phyloP scores from a whole-genome alignment of 2,113 vertebrate species.

The Myotis yumanensis region DNA sequence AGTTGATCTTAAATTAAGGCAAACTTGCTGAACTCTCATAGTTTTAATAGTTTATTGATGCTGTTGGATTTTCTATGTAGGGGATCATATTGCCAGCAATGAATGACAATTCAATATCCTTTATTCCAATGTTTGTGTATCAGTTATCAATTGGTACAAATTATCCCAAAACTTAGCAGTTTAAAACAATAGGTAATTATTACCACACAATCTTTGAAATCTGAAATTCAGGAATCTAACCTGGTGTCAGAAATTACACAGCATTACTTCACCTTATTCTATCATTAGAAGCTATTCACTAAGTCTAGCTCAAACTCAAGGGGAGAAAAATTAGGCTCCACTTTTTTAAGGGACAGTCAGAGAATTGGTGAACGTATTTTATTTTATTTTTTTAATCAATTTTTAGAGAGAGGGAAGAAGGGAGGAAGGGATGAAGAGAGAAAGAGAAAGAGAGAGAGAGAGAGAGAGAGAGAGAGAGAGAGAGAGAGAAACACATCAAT shows the following conservation, averaged over 20 bases:
- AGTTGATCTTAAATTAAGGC: neutral
- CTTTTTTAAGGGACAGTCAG: conserved; percentile 2
- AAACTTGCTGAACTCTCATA: neutral
- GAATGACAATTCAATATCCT: neutral
- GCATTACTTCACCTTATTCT: neutral
- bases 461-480: neutral
- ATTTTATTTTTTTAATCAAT: neutral
- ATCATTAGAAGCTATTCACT: neutral
- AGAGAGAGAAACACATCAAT: neutral
- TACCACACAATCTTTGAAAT: neutral
- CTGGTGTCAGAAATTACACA: neutral
- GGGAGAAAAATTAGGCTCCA: neutral
- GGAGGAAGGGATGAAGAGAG: too few species aligned
- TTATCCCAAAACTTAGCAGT: neutral
- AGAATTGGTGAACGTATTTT: neutral
- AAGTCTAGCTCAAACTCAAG: neutral
- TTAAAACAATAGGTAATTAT: neutral
- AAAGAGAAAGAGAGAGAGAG: neutral
- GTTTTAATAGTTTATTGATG: neutral
- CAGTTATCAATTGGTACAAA: neutral
- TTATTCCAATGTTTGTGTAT: neutral
- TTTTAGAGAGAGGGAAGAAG: neutral
- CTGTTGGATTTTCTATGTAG: neutral
- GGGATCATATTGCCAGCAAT: neutral
- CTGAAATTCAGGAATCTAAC: neutral